Base-by-base conservation (phyloP, 1,140 invertebrate genomes). In the Lineus longissimus region DNA sequence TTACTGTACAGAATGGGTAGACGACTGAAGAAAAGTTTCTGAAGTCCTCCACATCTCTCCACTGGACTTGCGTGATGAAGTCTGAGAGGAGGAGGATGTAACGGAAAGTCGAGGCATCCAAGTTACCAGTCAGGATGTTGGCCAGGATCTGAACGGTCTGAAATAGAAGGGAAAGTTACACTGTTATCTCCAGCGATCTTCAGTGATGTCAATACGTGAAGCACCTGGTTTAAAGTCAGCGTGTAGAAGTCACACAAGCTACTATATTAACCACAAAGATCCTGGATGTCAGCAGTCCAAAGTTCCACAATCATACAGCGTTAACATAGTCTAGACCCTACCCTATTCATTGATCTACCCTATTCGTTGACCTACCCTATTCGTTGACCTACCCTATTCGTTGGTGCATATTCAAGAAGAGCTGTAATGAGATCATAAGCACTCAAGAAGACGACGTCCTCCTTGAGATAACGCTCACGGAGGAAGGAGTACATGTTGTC, bases 1-100 rank as follows among this genome's bases (percentile, higher is more conserved):
- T 66, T 70, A 81, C 79, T 64, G 59, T 66, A 15, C 79, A 63
- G 64, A 77, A 80, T 31, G 78, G 77, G 63, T 78, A 81, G 33
- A 79, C 65, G 45, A 74, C 69, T 51, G 70, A 68, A 56, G 73
- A 69, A 68, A 81, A 80, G 31, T 72, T 68, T 57, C 77, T 67
- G 65, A 79, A 78, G 58, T 81, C 79, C 58, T 77, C 72, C 31
- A 78, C 76, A 47, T 76, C 69, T 40, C 70, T 70, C 78, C 78
- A 81, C 31, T 78, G 72, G 6, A 81, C 71, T 27, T 55, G 45
- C 15, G 68, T 57, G 54, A 80, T 76, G 59, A 79, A 75, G 58
- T 81, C 77, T 56, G 61, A 65, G 41, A 81, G 65, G 23, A 80
- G 65, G 56, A 80, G 65, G 6, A 74, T 66, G 58, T 81, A 81